These are phyloP conservation scores for Cyanoliseus patagonus DNA, from an alignment of 2,113 vertebrate genomes.

Conservation along the genomic window DNA sequence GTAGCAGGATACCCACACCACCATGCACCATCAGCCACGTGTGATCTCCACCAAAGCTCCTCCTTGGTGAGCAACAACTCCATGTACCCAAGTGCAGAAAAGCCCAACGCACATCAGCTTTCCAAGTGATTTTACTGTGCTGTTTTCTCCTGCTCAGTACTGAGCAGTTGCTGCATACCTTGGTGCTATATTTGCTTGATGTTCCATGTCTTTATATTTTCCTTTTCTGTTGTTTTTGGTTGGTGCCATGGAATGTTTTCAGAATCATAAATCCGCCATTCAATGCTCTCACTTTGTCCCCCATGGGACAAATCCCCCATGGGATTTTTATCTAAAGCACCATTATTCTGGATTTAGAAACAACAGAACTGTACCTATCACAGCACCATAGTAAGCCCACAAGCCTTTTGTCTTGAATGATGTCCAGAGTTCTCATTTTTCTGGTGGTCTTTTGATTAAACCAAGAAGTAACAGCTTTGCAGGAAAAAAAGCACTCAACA, in stretches of 20 bases:
- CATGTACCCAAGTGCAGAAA: neutral
- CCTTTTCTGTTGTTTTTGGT: neutral
- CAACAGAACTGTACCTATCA: neutral
- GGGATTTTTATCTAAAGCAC: neutral
- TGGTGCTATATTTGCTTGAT: neutral
- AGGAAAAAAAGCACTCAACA: neutral
- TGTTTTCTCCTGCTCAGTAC: neutral
- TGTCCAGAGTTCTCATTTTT: neutral
- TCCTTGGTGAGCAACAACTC: neutral
- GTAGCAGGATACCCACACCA: neutral
- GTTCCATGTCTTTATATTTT: neutral
- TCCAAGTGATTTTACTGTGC: neutral
- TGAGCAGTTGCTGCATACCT: neutral
- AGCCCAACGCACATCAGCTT: neutral
- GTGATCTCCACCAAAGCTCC: neutral
- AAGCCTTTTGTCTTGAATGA: neutral
- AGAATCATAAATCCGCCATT: neutral
- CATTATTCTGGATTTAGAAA: neutral
- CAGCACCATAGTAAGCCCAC: neutral
- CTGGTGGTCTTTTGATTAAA: neutral
- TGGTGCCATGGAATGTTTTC: constrained; percentile 5
- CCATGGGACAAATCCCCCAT: neutral
- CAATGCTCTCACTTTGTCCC: neutral
- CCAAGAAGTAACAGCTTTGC: neutral
- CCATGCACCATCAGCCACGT: rapidly evolving